Conservation (phyloP, 2,888 invertebrate species). For the Spodoptera exigua region DNA sequence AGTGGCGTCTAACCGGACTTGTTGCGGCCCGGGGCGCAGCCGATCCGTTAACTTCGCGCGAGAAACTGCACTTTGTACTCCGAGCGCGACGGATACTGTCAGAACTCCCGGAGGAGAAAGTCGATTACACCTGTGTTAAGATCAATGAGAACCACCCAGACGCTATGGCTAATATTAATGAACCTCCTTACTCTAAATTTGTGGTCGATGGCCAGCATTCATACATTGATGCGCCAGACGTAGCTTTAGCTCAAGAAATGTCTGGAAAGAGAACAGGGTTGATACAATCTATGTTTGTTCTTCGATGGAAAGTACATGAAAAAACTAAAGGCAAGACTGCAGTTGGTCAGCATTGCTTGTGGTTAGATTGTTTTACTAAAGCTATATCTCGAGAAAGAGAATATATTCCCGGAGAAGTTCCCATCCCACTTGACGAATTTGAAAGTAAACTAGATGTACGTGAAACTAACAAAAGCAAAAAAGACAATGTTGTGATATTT, state of each 20-base stretch:
- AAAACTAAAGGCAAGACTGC: constrained; percentile 88
- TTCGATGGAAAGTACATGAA: constrained; percentile 89
- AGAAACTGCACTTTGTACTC: constrained; percentile 79
- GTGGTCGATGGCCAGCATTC: constrained; percentile 71
- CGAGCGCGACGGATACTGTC: constrained; percentile 74
- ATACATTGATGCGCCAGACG: constrained; percentile 69
- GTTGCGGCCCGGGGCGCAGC: constrained; percentile 71
- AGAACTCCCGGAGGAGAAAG: constrained; percentile 64
- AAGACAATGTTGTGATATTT: constrained; percentile 88
- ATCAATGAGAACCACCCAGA: constrained; percentile 70
- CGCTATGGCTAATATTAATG: constrained; percentile 63
- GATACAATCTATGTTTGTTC: constrained; percentile 83
- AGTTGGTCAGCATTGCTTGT: constrained; percentile 92
- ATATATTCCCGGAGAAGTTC: constrained; percentile 70
- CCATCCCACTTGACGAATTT: constrained; percentile 78
- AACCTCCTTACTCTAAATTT: constrained; percentile 76
- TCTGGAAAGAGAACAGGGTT: constrained; percentile 66
- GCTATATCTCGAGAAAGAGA: constrained; percentile 83
- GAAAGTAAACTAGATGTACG: constrained; percentile 66
- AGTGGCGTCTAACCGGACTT: constrained; percentile 88
- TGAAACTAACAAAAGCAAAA: constrained; percentile 72
- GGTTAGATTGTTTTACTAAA: constrained; percentile 89
- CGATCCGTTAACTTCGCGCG: constrained; percentile 73
- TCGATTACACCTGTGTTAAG: constrained; percentile 76
- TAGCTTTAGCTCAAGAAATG: constrained; percentile 50